Evolutionary conservation across 2,888 invertebrate species (phyloP).

Genomic region (Tetragonisca angustula): DNA sequence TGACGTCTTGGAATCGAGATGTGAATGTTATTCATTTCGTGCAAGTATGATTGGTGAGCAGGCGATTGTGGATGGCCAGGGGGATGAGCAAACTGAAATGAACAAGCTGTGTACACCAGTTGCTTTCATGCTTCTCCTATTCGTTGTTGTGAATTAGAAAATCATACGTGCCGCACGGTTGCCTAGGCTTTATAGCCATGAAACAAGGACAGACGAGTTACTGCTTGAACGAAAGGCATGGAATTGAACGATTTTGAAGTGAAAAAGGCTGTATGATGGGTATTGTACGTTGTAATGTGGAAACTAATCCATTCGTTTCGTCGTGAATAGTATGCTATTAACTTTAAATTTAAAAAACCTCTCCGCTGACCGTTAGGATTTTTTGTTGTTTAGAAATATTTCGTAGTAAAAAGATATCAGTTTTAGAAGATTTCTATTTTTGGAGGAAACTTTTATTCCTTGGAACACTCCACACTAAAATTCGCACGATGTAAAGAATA

Average conservation of each 20-base stretch:
- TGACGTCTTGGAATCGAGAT: slow-evolving; percentile 47
- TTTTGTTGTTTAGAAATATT: not conserved
- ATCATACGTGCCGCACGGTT: slow-evolving; percentile 29
- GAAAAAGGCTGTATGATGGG: not conserved
- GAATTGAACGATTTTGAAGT: slow-evolving; percentile 3
- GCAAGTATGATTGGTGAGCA: slow-evolving; percentile 72
- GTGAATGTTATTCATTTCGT: slow-evolving; percentile 61
- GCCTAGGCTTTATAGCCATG: not conserved
- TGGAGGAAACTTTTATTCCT: not conserved
- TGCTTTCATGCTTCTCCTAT: slow-evolving; percentile 47
- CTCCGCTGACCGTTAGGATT: not conserved
- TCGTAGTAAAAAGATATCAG: not conserved
- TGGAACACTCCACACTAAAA: rapidly evolving
- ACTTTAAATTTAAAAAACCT: not conserved
- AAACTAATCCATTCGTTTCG: slow-evolving; percentile 22
- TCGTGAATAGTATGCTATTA: not conserved
- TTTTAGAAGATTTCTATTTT: not conserved
- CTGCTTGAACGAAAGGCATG: slow-evolving; percentile 7
- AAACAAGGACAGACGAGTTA: not conserved
- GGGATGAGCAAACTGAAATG: slow-evolving; percentile 45
- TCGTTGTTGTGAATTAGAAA: slow-evolving; percentile 30
- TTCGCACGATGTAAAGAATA: not conserved
- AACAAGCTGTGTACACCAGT: slow-evolving; percentile 31
- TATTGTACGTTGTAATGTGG: not conserved
- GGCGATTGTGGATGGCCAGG: slow-evolving; percentile 62